Base-by-base conservation (phyloP, 2,113 vertebrate genomes). In the Microtus pennsylvanicus region DNA sequence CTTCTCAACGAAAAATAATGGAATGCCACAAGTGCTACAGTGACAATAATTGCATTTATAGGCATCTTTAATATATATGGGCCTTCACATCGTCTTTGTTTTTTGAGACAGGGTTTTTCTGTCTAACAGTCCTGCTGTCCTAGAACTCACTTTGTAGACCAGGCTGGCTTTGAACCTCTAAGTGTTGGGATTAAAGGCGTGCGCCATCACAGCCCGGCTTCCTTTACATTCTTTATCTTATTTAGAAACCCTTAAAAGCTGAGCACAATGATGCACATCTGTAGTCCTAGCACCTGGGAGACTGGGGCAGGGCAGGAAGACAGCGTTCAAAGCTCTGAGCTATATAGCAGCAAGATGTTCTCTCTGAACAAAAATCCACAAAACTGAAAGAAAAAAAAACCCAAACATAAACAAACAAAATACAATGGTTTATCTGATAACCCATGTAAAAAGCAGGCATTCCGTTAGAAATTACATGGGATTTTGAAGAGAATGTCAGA, bases 221-320 rank as follows among this genome's bases (percentile, higher is more conserved):
- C 72, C 91, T 87, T 88, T 80, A 76, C 21, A 92, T 81, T 76
- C 65, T 95, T 94, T 8, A 94, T 85, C 16, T 81, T 94, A 91
- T 65, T 95, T 88, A 89, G 86, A 94, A 50, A 30, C 1, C 16
- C 42, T 69, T 69, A 19, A 67, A 65, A 69, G 42, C 38, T 22
- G 28, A 42, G 42, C 63, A 87, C 16, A 11, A 30, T 69, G 63
- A 30, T 35, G 1, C 5, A 47, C 5, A 87, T 42, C 63, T 67
- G 42, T 33, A 30, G 10, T 26, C 28, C 63, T 4, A 22, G 63
- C 35, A 33, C 28, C 5, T 7, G 63, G 17, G 28, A 87, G 19
- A 47, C 28, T 50, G 52, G 28, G 65, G 17, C 58, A 86, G 61
- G 28, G 42, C 81, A 86, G 82, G 28, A 87, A 50, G 65, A 24